These are phyloP conservation scores for Nemotelus pantherinus DNA, from an alignment of 2,888 invertebrate genomes.

Conservation along the genomic window DNA sequence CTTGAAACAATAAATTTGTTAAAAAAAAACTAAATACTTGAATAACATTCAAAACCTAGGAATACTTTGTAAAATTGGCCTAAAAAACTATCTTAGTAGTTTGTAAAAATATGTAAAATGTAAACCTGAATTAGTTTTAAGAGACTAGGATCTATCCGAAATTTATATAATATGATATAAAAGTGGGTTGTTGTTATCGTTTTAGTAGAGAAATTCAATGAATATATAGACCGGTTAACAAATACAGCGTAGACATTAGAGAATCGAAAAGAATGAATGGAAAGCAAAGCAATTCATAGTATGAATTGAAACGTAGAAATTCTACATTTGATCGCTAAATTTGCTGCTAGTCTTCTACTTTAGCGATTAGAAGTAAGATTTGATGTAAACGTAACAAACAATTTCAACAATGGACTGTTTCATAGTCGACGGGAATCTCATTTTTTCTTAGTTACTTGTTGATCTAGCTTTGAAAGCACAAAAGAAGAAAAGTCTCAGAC, in stretches of 20 bases:
- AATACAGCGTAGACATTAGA: not conserved
- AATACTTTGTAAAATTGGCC: slow-evolving; percentile 35
- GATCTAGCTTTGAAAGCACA: slow-evolving; percentile 6
- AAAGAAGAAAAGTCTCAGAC: slow-evolving; percentile 23
- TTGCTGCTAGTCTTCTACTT: slow-evolving; percentile 46
- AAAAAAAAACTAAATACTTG: slow-evolving; percentile 1
- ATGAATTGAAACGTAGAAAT: slow-evolving; percentile 20
- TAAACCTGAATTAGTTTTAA: slow-evolving; percentile 10
- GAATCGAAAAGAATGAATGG: slow-evolving; percentile 12
- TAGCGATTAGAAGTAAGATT: slow-evolving; percentile 33
- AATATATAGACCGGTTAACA: not conserved
- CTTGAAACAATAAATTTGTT: slow-evolving; percentile 25
- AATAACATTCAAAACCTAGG: not conserved
- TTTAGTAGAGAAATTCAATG: slow-evolving; percentile 12
- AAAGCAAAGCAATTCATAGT: not conserved
- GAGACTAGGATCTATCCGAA: slow-evolving; percentile 22
- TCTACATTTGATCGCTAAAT: not conserved
- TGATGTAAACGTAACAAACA: slow-evolving; percentile 9
- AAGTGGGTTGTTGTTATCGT: slow-evolving; percentile 32
- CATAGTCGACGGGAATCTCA: slow-evolving; percentile 10
- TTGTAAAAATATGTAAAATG: slow-evolving; percentile 8
- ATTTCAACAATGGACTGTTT: not conserved
- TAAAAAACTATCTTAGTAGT: slow-evolving; percentile 33
- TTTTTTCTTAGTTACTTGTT: not conserved
- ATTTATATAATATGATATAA: slow-evolving; percentile 23